These are phyloP conservation scores for Gallirallus australis DNA, from an alignment of 2,797 vertebrate species.

Conservation along the genomic window DNA sequence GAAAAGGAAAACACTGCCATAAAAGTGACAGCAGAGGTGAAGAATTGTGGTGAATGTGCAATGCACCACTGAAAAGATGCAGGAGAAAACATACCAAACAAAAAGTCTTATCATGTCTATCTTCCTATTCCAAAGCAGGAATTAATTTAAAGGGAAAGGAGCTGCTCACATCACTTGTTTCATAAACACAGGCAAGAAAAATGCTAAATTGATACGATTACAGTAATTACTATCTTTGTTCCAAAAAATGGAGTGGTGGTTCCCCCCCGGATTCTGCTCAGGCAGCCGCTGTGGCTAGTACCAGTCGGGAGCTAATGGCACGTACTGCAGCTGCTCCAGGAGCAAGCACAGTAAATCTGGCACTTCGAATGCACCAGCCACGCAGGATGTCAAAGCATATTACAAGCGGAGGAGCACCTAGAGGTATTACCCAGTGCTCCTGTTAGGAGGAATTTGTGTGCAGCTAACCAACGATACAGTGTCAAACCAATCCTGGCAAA, in stretches of 20 bases:
- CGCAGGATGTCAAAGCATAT: neutral
- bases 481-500: neutral
- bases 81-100: neutral
- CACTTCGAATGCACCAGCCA: neutral
- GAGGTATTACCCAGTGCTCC: neutral
- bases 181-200: slow-evolving; percentile 11
- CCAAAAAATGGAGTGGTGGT: neutral
- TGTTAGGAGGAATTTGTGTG: neutral
- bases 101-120: neutral
- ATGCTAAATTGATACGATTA: neutral
- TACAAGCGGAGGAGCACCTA: neutral
- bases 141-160: slow-evolving; percentile 21
- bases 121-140: neutral
- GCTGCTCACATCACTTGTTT: neutral
- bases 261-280: neutral
- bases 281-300: neutral
- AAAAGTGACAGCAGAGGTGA: slow-evolving; percentile 54
- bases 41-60: slow-evolving; percentile 25
- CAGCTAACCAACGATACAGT: neutral
- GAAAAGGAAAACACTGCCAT: slow-evolving; percentile 32
- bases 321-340: neutral
- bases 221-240: slow-evolving; percentile 20
- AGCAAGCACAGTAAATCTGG: neutral
- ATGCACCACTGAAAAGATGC: slow-evolving; percentile 21
- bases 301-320: neutral